Conservation (phyloP, 2,888 invertebrate species). For the Anoplius nigerrimus region DNA sequence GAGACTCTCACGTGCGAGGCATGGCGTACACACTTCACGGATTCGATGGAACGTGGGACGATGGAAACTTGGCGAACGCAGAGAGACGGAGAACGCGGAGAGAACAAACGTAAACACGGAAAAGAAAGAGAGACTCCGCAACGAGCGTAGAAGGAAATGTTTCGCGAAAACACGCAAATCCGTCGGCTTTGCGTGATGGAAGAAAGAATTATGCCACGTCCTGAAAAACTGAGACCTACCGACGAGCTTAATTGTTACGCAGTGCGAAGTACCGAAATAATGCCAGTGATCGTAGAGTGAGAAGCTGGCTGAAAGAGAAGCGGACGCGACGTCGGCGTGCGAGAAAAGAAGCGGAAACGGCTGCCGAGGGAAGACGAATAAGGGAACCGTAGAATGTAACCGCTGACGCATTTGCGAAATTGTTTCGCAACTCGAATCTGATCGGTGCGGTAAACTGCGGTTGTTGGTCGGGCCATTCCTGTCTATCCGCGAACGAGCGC, state of each 20-base stretch:
- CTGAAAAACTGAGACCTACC: slow-evolving; percentile 15
- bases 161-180: slow-evolving; percentile 32
- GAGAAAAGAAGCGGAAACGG: neutral
- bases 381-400: slow-evolving; percentile 3
- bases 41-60: slow-evolving; percentile 26
- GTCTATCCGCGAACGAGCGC: neutral
- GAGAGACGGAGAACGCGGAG: neutral
- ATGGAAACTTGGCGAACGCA: slow-evolving; percentile 24
- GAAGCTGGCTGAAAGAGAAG: slow-evolving; percentile 11
- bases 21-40: slow-evolving; percentile 21
- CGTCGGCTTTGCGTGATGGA: slow-evolving; percentile 26
- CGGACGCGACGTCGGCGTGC: neutral
- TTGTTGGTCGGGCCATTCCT: neutral
- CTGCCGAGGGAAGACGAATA: neutral
- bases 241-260: slow-evolving; percentile 42
- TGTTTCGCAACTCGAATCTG: slow-evolving; percentile 57
- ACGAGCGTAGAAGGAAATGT: neutral
- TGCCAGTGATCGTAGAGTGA: slow-evolving; percentile 51
- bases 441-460: slow-evolving; percentile 38
- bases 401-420: slow-evolving; percentile 57
- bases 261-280: slow-evolving; percentile 59
- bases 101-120: neutral
- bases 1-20: slow-evolving; percentile 19
- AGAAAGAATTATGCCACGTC: neutral
- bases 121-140: neutral